These are phyloP conservation scores for Cyphomyrus discorhynchus DNA, from an alignment of 2,113 vertebrate genomes.

Conservation along the genomic window DNA sequence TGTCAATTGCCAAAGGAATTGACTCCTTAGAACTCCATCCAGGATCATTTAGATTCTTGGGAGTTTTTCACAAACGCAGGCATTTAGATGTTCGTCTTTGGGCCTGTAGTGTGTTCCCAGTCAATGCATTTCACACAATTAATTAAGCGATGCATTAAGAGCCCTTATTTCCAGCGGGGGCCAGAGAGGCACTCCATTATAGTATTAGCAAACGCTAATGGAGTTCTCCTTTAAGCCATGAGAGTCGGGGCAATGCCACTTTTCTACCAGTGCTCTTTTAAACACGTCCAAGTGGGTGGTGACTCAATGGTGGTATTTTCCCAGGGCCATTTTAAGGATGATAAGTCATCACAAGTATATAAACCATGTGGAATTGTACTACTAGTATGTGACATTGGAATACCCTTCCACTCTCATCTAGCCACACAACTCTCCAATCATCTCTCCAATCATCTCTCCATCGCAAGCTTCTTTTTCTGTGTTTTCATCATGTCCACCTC, in stretches of 20 bases:
- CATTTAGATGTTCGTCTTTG: neutral
- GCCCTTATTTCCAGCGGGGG: constrained; percentile 8
- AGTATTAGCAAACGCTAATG: constrained; percentile 10
- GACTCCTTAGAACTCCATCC: neutral
- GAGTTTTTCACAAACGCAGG: neutral
- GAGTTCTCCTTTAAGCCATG: neutral
- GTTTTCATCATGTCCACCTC: neutral
- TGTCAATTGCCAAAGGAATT: neutral
- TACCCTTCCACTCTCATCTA: neutral
- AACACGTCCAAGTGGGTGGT: neutral
- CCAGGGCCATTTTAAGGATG: neutral
- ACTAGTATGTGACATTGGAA: neutral
- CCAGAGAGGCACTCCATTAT: constrained; percentile 10
- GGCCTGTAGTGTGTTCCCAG: neutral
- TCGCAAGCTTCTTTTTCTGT: neutral
- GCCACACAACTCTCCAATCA: neutral
- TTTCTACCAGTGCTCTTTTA: neutral
- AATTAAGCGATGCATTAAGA: constrained; percentile 16
- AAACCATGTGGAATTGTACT: neutral
- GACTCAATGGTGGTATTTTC: neutral
- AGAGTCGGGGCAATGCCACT: neutral
- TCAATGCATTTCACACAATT: constrained; percentile 7
- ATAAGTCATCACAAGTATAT: neutral
- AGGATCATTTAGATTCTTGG: neutral
- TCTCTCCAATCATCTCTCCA: neutral